Conservation (phyloP, 2,797 vertebrate genomes). For the Parauchenoglanis punctatus region DNA sequence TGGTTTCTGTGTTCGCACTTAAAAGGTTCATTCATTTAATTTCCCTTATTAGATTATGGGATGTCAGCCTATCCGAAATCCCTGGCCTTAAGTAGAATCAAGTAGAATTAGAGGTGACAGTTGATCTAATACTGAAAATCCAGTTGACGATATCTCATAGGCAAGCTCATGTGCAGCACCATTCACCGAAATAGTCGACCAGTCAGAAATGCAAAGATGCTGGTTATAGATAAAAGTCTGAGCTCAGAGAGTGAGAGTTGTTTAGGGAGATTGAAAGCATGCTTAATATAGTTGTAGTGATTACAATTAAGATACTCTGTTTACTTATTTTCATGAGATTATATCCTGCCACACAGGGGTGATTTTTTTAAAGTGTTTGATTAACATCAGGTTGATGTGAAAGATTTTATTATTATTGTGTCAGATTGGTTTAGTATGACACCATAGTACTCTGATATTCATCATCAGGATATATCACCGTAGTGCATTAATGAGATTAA, state of each 20-base stretch:
- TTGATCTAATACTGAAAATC: conserved; percentile 16
- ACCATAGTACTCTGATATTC: neutral
- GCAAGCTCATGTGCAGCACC: neutral
- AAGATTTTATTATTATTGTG: neutral
- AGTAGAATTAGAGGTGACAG: neutral
- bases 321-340: conserved; percentile 67
- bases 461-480: neutral
- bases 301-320: conserved; percentile 74
- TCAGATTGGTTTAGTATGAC: neutral
- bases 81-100: neutral
- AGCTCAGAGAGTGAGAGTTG: conserved; percentile 14
- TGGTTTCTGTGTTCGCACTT: neutral
- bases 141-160: neutral
- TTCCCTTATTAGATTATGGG: conserved; percentile 11
- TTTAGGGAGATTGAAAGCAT: conserved; percentile 20
- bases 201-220: neutral
- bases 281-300: conserved; percentile 65
- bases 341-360: conserved; percentile 62
- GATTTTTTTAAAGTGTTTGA: conserved; percentile 38
- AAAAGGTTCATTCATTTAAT: neutral
- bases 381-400: neutral
- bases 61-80: neutral
- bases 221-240: conserved; percentile 44
- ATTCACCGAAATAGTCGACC: neutral
- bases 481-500: conserved; percentile 12